Evolutionary conservation across 2,888 invertebrate species (phyloP).

Genomic region (Rhagophthalmus giganteus): DNA sequence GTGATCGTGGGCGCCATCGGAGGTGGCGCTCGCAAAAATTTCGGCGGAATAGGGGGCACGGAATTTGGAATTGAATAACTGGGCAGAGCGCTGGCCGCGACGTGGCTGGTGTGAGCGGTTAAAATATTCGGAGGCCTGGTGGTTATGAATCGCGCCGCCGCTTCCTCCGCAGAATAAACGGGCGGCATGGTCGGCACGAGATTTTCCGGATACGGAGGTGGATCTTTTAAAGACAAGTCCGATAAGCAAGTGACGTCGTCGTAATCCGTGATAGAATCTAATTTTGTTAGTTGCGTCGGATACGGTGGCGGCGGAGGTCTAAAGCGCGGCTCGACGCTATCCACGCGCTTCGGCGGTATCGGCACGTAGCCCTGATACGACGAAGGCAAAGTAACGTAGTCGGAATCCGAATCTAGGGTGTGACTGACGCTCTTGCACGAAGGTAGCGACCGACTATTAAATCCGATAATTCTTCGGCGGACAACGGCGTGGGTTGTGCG

Average conservation of each 20-base stretch:
- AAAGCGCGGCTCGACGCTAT: slow-evolving; percentile 59
- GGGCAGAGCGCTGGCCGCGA: slow-evolving; percentile 65
- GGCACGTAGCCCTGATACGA: slow-evolving; percentile 60
- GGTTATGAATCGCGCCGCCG: slow-evolving; percentile 75
- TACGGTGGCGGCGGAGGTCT: slow-evolving; percentile 58
- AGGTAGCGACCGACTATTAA: slow-evolving; percentile 81
- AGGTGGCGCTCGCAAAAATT: slow-evolving; percentile 56
- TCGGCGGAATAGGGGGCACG: slow-evolving; percentile 54
- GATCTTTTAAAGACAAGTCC: slow-evolving; percentile 59
- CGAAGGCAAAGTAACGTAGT: slow-evolving; percentile 78
- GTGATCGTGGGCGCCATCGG: slow-evolving; percentile 57
- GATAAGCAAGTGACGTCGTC: slow-evolving; percentile 44
- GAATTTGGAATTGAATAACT: slow-evolving; percentile 59
- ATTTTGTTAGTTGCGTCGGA: slow-evolving; percentile 47
- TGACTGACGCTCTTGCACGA: slow-evolving; percentile 78
- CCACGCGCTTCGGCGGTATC: slow-evolving; percentile 70
- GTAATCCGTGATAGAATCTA: slow-evolving; percentile 43
- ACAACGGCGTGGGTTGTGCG: slow-evolving; percentile 72
- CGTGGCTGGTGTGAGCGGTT: slow-evolving; percentile 74
- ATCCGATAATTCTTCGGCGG: slow-evolving; percentile 82
- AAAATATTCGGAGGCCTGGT: slow-evolving; percentile 76
- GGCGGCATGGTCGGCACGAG: slow-evolving; percentile 60
- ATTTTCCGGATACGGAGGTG: slow-evolving; percentile 67
- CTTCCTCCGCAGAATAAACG: slow-evolving; percentile 69
- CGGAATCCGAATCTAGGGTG: slow-evolving; percentile 85